Evolutionary conservation across 2,797 vertebrate species (phyloP).

Genomic region (Agapornis canus): DNA sequence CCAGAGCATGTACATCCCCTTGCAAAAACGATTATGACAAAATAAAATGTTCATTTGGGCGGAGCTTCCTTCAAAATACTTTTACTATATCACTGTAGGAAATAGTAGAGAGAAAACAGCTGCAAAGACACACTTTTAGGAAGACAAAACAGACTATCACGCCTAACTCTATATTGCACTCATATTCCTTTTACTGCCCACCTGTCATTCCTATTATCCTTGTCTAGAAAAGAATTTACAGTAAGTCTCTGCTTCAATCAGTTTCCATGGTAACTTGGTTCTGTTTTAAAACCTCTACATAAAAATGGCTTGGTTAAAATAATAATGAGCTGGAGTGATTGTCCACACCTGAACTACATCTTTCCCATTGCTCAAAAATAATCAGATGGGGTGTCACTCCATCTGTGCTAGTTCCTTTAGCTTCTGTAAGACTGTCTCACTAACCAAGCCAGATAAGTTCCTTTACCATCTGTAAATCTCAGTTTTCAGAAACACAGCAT

Average conservation of each 20-base stretch:
- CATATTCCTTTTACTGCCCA: conserved; percentile 33
- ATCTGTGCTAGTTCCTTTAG: background rate
- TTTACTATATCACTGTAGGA: background rate
- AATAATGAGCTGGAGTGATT: background rate
- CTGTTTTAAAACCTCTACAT: conserved; percentile 43
- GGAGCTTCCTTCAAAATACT: background rate
- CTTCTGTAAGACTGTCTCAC: background rate
- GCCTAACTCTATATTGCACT: background rate
- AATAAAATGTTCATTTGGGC: conserved; percentile 10
- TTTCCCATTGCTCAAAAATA: background rate
- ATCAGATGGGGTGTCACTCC: background rate
- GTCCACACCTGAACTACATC: background rate
- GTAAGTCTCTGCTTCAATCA: conserved; percentile 41
- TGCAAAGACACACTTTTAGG: background rate
- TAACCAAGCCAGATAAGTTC: background rate
- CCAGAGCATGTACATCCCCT: background rate
- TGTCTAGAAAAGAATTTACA: conserved; percentile 44
- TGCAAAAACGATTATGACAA: conserved; percentile 10
- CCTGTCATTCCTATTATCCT: conserved; percentile 39
- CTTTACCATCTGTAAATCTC: background rate
- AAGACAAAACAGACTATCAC: conserved; percentile 3
- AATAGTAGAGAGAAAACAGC: conserved; percentile 1
- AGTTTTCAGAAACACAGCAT: background rate
- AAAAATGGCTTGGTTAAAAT: conserved; percentile 44
- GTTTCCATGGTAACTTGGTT: conserved; percentile 59